phyloP scores from a whole-genome alignment of 2,888 invertebrate species.

The Nemotelus nigrinus region DNA sequence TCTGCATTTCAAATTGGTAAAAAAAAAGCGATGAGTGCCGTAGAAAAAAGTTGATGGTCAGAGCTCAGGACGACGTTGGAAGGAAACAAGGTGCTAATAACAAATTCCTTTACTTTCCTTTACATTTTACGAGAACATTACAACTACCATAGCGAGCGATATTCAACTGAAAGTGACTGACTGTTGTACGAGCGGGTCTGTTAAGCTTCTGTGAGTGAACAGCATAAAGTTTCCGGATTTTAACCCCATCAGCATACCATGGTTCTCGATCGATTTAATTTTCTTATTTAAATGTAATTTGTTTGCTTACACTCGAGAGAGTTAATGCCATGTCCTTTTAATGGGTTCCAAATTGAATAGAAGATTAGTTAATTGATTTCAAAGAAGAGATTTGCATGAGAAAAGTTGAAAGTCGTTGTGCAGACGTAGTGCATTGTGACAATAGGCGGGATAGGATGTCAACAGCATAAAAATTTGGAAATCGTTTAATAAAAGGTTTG shows the following conservation, averaged over 20 bases:
- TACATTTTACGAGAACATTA: too few species aligned
- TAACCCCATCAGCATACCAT: background rate
- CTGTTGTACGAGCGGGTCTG: too few species aligned
- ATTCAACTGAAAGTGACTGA: too few species aligned
- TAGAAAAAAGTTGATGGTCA: background rate
- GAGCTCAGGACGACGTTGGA: background rate
- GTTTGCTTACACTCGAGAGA: constrained; percentile 66
- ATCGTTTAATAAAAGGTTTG: too few species aligned
- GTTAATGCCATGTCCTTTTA: constrained; percentile 65
- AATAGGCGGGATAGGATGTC: background rate
- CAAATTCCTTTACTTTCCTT: too few species aligned
- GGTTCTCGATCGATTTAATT: constrained; percentile 60
- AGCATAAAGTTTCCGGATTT: too few species aligned
- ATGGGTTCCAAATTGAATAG: constrained; percentile 66
- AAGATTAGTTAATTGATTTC: constrained; percentile 65
- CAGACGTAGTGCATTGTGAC: too few species aligned
- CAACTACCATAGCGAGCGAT: too few species aligned
- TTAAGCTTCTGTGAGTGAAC: too few species aligned
- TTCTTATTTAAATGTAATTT: constrained; percentile 65
- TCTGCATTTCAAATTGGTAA: background rate
- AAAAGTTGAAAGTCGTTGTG: background rate
- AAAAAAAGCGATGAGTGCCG: background rate
- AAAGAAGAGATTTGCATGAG: constrained; percentile 23
- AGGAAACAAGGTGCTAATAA: too few species aligned
- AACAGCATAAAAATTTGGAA: background rate